These are phyloP conservation scores for Strigamia crassipes DNA, from an alignment of 2,888 invertebrate genomes.

Conservation along the genomic window DNA sequence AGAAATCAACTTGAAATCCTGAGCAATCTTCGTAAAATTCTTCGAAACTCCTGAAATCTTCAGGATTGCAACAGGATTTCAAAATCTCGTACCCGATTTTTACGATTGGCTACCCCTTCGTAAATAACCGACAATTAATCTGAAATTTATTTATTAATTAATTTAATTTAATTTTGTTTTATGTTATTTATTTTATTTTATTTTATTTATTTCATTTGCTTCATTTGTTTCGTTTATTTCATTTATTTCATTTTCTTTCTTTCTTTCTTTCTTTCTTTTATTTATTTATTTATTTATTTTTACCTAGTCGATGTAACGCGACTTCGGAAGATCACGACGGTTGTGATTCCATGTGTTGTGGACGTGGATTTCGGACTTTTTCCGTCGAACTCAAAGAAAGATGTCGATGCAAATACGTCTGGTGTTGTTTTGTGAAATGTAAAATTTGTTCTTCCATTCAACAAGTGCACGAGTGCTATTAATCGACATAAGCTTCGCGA, in stretches of 20 bases:
- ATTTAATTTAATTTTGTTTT: not conserved
- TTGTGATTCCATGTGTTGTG: slow-evolving; percentile 82
- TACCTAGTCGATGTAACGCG: slow-evolving; percentile 72
- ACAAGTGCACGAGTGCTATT: slow-evolving; percentile 72
- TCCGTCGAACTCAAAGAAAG: slow-evolving; percentile 70
- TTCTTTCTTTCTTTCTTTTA: too few relatives aligned
- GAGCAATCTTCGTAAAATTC: too few relatives aligned
- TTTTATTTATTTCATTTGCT: too few relatives aligned
- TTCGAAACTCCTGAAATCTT: too few relatives aligned
- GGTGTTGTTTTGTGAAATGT: slow-evolving; percentile 87
- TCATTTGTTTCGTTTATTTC: too few relatives aligned
- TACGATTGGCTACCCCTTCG: too few relatives aligned
- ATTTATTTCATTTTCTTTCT: too few relatives aligned
- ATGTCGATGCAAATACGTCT: slow-evolving; percentile 83
- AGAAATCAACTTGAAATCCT: too few relatives aligned
- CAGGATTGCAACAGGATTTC: too few relatives aligned
- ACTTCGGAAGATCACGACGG: slow-evolving; percentile 70
- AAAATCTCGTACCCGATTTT: too few relatives aligned
- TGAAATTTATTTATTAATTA: not conserved
- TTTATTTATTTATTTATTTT: not conserved
- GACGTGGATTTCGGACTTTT: slow-evolving; percentile 74
- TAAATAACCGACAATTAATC: not conserved
- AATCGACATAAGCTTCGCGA: not conserved
- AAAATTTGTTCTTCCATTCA: slow-evolving; percentile 75
- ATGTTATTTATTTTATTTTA: not conserved